Percentiles rank a stretch among this genome's conserved stretches.
Evolutionary conservation across 2,888 invertebrate species (phyloP).

Genomic region (Fragum fragum): DNA sequence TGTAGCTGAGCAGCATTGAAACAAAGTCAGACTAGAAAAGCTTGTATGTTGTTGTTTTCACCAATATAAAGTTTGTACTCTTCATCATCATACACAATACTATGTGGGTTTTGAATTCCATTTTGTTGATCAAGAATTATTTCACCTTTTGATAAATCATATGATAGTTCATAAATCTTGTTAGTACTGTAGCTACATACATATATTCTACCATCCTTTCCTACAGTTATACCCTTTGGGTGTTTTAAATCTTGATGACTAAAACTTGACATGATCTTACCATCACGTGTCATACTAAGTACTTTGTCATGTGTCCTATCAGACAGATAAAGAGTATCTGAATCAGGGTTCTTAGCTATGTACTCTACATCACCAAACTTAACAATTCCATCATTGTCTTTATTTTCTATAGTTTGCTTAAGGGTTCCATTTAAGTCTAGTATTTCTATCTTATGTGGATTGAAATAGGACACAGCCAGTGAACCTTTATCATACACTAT

Average conservation of each 20-base stretch:
- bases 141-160: constrained; percentile 1
- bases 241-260: background rate
- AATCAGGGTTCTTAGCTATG: background rate
- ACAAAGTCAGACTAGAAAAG: background rate
- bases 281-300: constrained; percentile 3
- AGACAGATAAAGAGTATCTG: constrained; percentile 6
- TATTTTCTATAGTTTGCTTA: background rate
- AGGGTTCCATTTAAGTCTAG: constrained; percentile 8
- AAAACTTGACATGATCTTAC: constrained; percentile 3
- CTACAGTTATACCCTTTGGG: constrained; percentile 10
- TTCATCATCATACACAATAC: constrained; percentile 12
- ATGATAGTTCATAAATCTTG: background rate
- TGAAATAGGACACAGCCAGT: constrained; percentile 11
- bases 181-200: background rate
- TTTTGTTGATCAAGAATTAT: background rate
- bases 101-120: background rate
- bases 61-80: constrained; percentile 2
- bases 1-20: too few species aligned
- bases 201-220: constrained; percentile 12
- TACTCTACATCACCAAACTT: background rate
- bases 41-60: background rate
- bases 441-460: constrained; percentile 21
- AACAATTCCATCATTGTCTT: background rate
- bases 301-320: background rate
- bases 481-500: constrained; percentile 7